Base-by-base conservation (phyloP, 2,113 vertebrate genomes). In the Ceuthmochares aereus region DNA sequence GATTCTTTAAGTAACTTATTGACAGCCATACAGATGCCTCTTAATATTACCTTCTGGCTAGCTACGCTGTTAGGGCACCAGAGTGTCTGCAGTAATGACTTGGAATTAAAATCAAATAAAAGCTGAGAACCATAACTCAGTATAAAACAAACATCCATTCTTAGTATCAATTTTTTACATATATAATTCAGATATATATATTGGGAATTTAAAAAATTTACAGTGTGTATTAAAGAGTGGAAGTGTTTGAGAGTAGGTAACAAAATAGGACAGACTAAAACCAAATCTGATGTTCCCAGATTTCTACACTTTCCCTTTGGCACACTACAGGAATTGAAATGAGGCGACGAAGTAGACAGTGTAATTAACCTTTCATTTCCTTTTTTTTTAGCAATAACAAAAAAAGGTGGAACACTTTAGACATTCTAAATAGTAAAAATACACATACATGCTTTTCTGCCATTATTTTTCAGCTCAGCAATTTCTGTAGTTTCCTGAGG, bases 91-190 rank as follows among this genome's bases (percentile, higher is more conserved):
- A 81, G 67, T 95, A 95, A 98, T 85, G 78, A 52, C 85, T 97
- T 86, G 64, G 89, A 96, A 98, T 96, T 96, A 96, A 97, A 97
- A 96, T 95, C 93, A 97, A 97, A 96, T 96, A 93, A 95, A 96
- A 93, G 52, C 83, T 91, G 84, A 87, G 89, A 79, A 89, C 76
- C 47, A 83, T 72, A 96, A 95, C 90, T 84, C 40, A 79, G 17
- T n/a, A 90, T 12, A 93, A 95, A 95, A 87, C 70, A 95, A 93
- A 78, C 79, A 93, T 58, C 16, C 52, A 34, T 72, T 42, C 76
- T 86, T 86, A 60, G 72, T 37, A 80, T 18, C 12, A 16, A 70
- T 70, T 93, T 14, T 43, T 70, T 54, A 51, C 29, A 45, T 18
- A 12, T 32, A 16, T 52, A 74, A 79, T 75, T 81, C 72, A 36